phyloP scores from a whole-genome alignment of 2,797 vertebrate species.

The Sparidentex hasta region DNA sequence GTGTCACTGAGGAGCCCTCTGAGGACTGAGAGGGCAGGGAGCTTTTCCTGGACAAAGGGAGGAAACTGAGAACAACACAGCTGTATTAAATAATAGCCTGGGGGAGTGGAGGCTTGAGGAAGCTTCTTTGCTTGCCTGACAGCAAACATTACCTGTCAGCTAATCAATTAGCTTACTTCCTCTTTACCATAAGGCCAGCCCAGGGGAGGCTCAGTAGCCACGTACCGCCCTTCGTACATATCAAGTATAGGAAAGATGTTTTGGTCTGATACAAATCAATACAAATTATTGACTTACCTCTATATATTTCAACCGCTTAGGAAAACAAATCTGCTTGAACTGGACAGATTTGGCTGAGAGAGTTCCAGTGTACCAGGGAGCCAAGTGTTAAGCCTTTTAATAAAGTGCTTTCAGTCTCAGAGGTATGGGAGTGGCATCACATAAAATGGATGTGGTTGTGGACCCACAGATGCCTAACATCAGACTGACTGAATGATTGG shows the following conservation, averaged over 20 bases:
- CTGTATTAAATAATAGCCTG: conserved; percentile 78
- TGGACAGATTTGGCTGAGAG: conserved; percentile 21
- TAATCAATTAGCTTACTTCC: conserved; percentile 79
- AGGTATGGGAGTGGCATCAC: conserved; percentile 15
- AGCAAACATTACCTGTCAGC: conserved; percentile 70
- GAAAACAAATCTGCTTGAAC: conserved; percentile 46
- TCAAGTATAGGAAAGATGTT: conserved; percentile 33
- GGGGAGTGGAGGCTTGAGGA: conserved; percentile 57
- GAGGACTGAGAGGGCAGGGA: conserved; percentile 75
- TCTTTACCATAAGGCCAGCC: conserved; percentile 60
- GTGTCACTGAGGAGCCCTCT: conserved; percentile 77
- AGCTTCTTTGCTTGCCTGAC: conserved; percentile 61
- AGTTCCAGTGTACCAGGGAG: conserved; percentile 22
- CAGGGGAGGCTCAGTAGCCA: conserved; percentile 45
- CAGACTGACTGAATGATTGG: conserved; percentile 68
- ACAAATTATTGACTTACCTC: conserved; percentile 31
- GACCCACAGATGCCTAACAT: conserved; percentile 52
- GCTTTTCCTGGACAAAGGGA: conserved; percentile 79
- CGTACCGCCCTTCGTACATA: conserved; percentile 37
- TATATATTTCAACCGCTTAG: conserved; percentile 23
- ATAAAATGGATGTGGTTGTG: conserved; percentile 41
- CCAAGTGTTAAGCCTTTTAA: conserved; percentile 44
- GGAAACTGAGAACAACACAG: conserved; percentile 77
- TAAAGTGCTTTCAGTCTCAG: conserved; percentile 44
- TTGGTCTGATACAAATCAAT: conserved; percentile 48